A percentile compares a stretch with the other conserved stretches of the same genome.
These are phyloP conservation scores for Oreochromis spilurus DNA, from an alignment of 2,113 vertebrate species.

Conservation along the genomic window DNA sequence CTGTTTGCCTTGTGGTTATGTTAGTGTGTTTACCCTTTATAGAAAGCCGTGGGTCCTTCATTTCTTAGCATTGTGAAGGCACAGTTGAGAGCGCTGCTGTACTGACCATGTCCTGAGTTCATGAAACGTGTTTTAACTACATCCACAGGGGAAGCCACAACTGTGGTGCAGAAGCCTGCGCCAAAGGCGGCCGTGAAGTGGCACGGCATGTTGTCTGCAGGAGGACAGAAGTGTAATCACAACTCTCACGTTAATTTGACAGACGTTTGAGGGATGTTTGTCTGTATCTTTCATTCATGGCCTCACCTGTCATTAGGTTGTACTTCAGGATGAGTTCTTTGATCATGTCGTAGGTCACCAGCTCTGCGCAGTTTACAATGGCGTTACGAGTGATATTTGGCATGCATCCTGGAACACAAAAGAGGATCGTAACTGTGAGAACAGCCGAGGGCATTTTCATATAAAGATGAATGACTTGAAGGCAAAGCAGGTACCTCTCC, in stretches of 20 bases:
- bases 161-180: slow-evolving; percentile 90
- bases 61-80: slow-evolving; percentile 79
- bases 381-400: slow-evolving; percentile 93
- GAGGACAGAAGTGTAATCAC: neutral
- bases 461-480: neutral
- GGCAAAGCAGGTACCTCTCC: slow-evolving; percentile 76
- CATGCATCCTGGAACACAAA: slow-evolving; percentile 75
- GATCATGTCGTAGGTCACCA: slow-evolving; percentile 93
- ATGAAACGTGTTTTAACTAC: slow-evolving; percentile 96
- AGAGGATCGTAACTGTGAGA: neutral
- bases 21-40: slow-evolving; percentile 83
- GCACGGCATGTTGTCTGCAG: slow-evolving; percentile 86
- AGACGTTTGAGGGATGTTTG: neutral
- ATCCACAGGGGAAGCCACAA: slow-evolving; percentile 91
- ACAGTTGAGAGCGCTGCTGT: slow-evolving; percentile 80
- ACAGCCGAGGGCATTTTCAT: neutral
- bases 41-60: slow-evolving; percentile 84
- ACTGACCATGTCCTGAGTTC: slow-evolving; percentile 82
- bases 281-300: neutral
- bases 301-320: slow-evolving; percentile 85
- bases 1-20: neutral
- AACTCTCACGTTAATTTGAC: neutral
- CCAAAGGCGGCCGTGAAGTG: slow-evolving; percentile 90
- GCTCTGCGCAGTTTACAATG: slow-evolving; percentile 91
- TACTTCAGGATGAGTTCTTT: slow-evolving; percentile 86